phyloP scores from a whole-genome alignment of 2,113 vertebrate species.

The Acanthisitta chloris region DNA sequence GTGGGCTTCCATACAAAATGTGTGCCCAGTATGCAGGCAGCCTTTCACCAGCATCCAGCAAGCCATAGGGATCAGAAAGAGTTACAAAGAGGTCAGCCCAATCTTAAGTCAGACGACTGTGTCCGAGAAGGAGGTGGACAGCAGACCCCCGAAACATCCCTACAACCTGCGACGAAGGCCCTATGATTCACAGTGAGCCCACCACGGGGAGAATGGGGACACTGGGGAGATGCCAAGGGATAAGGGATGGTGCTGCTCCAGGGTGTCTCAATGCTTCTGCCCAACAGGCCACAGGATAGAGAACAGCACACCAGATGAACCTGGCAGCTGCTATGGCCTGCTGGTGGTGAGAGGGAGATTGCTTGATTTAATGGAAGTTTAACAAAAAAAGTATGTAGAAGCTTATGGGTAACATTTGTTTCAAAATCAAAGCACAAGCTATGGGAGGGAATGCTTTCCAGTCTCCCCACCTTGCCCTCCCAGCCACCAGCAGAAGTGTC shows the following conservation, averaged over 20 bases:
- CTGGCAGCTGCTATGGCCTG: fast-evolving
- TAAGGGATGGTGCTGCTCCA: fast-evolving
- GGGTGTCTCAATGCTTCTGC: fast-evolving
- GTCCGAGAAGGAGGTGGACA: fast-evolving
- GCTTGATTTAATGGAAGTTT: fast-evolving
- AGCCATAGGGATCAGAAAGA: fast-evolving
- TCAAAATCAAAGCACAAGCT: not conserved
- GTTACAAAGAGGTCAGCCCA: no score
- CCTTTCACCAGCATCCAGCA: fast-evolving
- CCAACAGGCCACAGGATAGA: fast-evolving
- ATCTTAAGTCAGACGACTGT: no score
- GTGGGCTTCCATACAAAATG: fast-evolving
- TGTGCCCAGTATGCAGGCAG: fast-evolving
- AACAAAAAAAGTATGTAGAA: not conserved
- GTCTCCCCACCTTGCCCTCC: not conserved
- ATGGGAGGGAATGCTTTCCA: not conserved
- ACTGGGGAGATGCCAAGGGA: fast-evolving
- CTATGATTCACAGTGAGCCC: fast-evolving
- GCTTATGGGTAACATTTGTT: not conserved
- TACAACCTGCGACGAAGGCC: no score
- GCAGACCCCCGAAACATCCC: fast-evolving
- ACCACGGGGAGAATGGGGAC: fast-evolving
- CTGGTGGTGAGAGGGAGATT: fast-evolving
- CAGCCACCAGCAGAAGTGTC: not conserved
- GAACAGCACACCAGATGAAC: fast-evolving